Evolutionary conservation across 2,113 vertebrate species (phyloP).

Genomic region (Propithecus coquereli): DNA sequence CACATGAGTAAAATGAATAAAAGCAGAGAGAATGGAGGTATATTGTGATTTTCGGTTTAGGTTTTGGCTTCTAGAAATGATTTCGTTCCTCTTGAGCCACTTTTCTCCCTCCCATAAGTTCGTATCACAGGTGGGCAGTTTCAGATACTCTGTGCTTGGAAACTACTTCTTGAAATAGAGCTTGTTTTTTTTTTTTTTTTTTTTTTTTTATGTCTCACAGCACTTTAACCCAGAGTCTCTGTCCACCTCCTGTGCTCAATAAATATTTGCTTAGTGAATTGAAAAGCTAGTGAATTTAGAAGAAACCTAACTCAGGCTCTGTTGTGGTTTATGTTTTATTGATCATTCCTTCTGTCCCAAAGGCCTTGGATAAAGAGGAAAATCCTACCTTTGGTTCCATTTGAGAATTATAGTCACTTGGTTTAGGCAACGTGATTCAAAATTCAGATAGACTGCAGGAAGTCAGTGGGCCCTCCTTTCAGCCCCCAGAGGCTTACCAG

Average conservation of each 20-base stretch:
- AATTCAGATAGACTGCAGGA: background rate
- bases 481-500: background rate
- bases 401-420: background rate
- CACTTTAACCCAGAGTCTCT: background rate
- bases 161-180: background rate
- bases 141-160: background rate
- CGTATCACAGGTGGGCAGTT: background rate
- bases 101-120: background rate
- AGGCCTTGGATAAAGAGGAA: background rate
- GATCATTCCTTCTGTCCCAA: background rate
- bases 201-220: background rate
- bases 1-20: background rate
- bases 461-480: background rate
- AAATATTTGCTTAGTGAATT: constrained; percentile 21
- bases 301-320: background rate
- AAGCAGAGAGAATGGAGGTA: background rate
- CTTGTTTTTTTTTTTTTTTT: background rate
- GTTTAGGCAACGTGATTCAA: background rate
- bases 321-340: background rate
- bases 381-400: background rate
- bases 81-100: background rate
- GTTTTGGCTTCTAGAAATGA: background rate
- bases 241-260: background rate
- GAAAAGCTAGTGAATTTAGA: background rate
- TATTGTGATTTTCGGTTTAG: background rate